Evolutionary conservation across 1,140 invertebrate genomes (phyloP).

Genomic region (Polypedilum pembai): DNA sequence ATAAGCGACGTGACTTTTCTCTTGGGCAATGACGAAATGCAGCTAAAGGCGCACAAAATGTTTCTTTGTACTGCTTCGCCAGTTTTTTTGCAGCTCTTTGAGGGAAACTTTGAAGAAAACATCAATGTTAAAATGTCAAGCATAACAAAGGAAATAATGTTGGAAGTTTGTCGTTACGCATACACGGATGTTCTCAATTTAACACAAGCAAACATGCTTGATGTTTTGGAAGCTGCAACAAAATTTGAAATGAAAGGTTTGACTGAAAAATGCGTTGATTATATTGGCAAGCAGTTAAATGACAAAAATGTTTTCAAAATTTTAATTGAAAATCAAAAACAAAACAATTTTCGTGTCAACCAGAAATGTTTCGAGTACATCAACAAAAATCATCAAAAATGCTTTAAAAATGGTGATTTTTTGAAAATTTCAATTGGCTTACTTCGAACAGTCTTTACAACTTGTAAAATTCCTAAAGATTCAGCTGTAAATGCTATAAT

Average conservation of each 20-base stretch:
- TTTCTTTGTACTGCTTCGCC: neutral
- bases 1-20: neutral
- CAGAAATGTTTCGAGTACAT: neutral
- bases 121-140: neutral
- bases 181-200: neutral
- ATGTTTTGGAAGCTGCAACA: neutral
- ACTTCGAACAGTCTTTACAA: neutral
- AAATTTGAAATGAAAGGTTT: constrained; percentile 25
- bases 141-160: neutral
- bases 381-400: neutral
- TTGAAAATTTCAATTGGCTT: neutral
- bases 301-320: neutral
- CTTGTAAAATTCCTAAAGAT: neutral
- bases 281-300: neutral
- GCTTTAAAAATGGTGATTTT: neutral
- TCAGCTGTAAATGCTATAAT: neutral
- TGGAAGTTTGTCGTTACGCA: neutral
- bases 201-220: neutral
- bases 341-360: neutral
- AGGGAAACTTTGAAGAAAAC: neutral
- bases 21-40: neutral
- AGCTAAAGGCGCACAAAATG: neutral
- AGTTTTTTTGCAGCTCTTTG: neutral
- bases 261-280: neutral
- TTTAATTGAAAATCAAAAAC: neutral